Base-by-base conservation (phyloP, 2,888 invertebrate genomes). In the Chrysomela aeneicollis region DNA sequence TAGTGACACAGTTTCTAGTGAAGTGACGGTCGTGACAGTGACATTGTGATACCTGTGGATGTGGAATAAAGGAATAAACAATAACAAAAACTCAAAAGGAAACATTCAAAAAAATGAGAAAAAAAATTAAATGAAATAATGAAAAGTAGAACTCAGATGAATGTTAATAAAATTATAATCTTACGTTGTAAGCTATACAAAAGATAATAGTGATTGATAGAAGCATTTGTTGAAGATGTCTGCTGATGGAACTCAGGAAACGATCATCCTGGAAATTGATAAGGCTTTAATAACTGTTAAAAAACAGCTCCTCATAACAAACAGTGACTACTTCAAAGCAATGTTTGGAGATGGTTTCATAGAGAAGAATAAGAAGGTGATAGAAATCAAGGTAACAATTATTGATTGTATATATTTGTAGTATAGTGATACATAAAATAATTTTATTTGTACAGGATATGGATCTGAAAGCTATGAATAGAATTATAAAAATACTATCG, bases 301-400 rank as follows among this genome's bases (percentile, higher is more conserved):
- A 10, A 74, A 74, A 74, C 42, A 66, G 22, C 65, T 74, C 22
- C 73, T 85, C 53, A 76, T 78, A 15, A 60, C 74, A 61, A 74
- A 82, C 65, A 85, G 84, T 71, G 80, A 82, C 65, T 85, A 84
- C 76, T 85, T 85, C 71, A 77, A 78, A 71, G 84, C 80, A 5
- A 85, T 85, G 85, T 83, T 85, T 63, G 79, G 79, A 61, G 81
- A 82, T 1, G 77, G 80, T 68, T 84, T 83, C 70, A 67, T 76
- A 12, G 84, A 84, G 74, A 78, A 78, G 46, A 64, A 75, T 32
- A 74, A 81, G 72, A 73, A 73, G 30, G 70, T 68, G 46, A 77
- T 85, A 21, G 78, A 74, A 68, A 73, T 84, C 59, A 72, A 84
- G 77, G 84, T 83, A 77, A 70, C 53, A 59, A 60, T 53, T 2